Percentiles rank a stretch among this genome's conserved stretches.
Evolutionary conservation across 2,888 invertebrate species (phyloP).

Genomic region (Caenorhabditis uteleia): DNA sequence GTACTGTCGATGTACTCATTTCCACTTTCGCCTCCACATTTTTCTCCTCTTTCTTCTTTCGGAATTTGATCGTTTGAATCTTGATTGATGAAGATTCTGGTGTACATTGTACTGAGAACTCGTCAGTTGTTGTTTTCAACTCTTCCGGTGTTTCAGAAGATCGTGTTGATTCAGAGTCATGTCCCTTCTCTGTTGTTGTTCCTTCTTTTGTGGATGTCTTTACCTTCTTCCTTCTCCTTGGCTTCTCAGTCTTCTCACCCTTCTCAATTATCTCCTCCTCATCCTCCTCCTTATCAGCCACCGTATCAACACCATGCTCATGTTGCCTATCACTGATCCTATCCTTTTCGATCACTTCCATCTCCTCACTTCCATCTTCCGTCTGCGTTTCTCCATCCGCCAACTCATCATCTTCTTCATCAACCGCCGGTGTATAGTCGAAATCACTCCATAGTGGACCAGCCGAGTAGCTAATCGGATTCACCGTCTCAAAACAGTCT

Average conservation of each 20-base stretch:
- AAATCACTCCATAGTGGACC: conserved; percentile 42
- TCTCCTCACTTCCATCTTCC: conserved; percentile 18
- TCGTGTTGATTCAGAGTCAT: background rate
- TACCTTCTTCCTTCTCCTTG: too few relatives aligned
- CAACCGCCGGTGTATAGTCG: conserved; percentile 22
- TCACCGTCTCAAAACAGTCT: conserved; percentile 17
- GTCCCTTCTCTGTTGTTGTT: background rate
- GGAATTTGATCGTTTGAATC: conserved; percentile 28
- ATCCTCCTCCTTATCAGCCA: too few relatives aligned
- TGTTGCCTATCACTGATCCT: background rate
- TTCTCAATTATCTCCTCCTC: too few relatives aligned
- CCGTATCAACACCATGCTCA: background rate
- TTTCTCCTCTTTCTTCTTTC: conserved; percentile 26
- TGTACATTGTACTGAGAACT: conserved; percentile 14
- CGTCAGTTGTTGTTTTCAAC: conserved; percentile 1
- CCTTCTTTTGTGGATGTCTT: too few relatives aligned
- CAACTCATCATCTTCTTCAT: conserved; percentile 13
- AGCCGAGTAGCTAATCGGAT: too few relatives aligned
- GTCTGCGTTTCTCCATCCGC: conserved; percentile 28
- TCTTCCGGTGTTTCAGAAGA: background rate
- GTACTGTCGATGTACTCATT: conserved; percentile 27
- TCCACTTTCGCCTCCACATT: conserved; percentile 12
- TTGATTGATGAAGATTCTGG: conserved; percentile 15
- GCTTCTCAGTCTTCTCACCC: too few relatives aligned
- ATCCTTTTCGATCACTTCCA: background rate